Evolutionary conservation across 2,797 vertebrate genomes (phyloP).

Genomic region (Choloepus didactylus): DNA sequence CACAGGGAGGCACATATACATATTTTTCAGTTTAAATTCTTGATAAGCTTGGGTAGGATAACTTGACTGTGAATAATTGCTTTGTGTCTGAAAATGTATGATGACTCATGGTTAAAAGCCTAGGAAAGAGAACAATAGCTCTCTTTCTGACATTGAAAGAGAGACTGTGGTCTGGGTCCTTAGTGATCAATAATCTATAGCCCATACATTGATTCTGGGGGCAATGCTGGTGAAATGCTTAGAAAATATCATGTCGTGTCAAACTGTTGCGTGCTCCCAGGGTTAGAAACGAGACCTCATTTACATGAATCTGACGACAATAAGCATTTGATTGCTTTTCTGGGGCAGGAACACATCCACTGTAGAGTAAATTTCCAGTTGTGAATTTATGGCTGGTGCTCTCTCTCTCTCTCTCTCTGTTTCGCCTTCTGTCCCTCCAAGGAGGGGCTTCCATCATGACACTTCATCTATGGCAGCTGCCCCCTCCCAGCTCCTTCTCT

Average conservation of each 20-base stretch:
- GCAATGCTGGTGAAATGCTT: accelerated
- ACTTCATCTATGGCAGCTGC: not conserved
- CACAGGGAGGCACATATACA: not conserved
- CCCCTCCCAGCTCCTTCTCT: not conserved
- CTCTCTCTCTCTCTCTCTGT: not conserved
- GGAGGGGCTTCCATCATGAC: not conserved
- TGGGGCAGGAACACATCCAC: not conserved
- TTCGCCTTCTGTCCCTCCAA: not conserved
- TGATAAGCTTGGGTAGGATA: constrained; percentile 67
- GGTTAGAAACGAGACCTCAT: not conserved
- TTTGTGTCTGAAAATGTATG: constrained; percentile 28
- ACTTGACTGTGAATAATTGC: constrained; percentile 79
- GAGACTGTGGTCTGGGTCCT: constrained; percentile 26
- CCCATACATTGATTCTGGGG: constrained; percentile 23
- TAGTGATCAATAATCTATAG: constrained; percentile 62
- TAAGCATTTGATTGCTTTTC: not conserved
- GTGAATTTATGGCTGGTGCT: not conserved
- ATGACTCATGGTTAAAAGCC: constrained; percentile 72
- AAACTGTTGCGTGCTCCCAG: too few relatives aligned
- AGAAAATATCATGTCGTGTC: not conserved
- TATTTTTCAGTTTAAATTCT: constrained; percentile 72
- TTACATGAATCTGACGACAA: not conserved
- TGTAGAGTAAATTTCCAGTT: not conserved
- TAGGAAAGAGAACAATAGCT: constrained; percentile 3
- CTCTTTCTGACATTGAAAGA: constrained; percentile 43